A percentile compares a stretch with the other conserved stretches of the same genome.
These are phyloP conservation scores for Monochamus saltuarius DNA, from an alignment of 1,140 invertebrate species.

Conservation along the genomic window DNA sequence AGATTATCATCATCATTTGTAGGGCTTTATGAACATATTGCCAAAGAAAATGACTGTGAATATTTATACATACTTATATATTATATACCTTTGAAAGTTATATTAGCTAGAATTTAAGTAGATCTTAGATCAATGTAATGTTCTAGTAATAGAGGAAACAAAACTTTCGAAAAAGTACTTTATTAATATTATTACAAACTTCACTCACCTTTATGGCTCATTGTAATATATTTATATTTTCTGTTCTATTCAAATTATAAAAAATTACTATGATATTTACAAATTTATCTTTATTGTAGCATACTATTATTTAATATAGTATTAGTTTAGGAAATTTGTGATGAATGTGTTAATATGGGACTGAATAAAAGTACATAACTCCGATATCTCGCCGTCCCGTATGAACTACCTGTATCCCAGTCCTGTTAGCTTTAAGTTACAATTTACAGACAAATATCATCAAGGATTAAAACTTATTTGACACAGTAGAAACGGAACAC, in stretches of 20 bases:
- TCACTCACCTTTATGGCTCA: conserved; percentile 34
- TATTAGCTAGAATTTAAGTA: conserved; percentile 30
- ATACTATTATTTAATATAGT: conserved; percentile 29
- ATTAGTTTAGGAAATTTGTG: conserved; percentile 38
- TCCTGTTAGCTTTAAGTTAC: no score
- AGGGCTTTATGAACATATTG: conserved; percentile 34
- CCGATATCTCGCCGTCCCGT: no score
- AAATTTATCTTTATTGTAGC: conserved; percentile 25
- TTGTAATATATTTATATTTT: conserved; percentile 29
- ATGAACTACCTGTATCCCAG: no score
- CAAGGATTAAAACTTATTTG: no score
- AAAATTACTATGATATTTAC: conserved; percentile 34
- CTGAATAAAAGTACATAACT: conserved; percentile 32
- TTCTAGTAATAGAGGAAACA: conserved; percentile 24
- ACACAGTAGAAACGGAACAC: no score
- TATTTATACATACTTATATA: conserved; percentile 46
- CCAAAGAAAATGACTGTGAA: conserved; percentile 51
- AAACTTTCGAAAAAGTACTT: conserved; percentile 25
- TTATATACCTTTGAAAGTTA: conserved; percentile 44
- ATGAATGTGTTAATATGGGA: conserved; percentile 42
- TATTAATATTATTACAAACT: conserved; percentile 30
- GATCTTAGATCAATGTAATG: conserved; percentile 44
- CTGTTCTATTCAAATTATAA: conserved; percentile 23
- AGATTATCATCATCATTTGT: not conserved
- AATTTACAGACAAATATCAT: no score